Conservation (phyloP, 1,140 invertebrate species). For the Trigoniulus corallinus region DNA sequence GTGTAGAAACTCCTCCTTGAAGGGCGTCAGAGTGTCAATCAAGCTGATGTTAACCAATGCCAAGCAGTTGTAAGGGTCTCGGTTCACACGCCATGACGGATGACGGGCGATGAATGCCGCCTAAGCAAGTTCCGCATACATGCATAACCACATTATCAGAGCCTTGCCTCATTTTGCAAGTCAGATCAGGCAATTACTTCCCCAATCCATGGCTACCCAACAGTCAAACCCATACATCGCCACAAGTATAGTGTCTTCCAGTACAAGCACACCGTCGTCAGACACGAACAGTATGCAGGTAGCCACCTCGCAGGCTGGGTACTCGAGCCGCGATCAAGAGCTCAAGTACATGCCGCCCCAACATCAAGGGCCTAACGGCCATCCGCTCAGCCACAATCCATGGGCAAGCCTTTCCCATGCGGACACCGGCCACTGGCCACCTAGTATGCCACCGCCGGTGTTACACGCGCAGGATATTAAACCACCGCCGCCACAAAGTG, state of each 20-base stretch:
- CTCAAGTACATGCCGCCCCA: constrained; percentile 82
- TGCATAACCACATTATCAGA: too few relatives aligned
- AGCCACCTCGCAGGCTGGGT: constrained; percentile 34
- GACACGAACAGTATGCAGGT: constrained; percentile 16
- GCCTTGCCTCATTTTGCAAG: too few relatives aligned
- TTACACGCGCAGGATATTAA: constrained; percentile 23
- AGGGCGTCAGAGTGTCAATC: too few relatives aligned
- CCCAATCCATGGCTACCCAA: constrained; percentile 15
- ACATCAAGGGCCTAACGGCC: constrained; percentile 45
- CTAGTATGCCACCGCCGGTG: constrained; percentile 29
- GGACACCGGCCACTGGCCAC: constrained; percentile 56
- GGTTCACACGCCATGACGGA: too few relatives aligned
- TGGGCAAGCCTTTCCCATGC: constrained; percentile 58
- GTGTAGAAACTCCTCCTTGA: too few relatives aligned
- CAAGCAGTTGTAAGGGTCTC: too few relatives aligned
- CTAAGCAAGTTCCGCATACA: too few relatives aligned
- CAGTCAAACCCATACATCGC: constrained; percentile 15
- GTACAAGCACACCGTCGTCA: constrained; percentile 8
- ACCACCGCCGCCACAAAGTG: constrained; percentile 40
- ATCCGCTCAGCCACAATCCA: constrained; percentile 52
- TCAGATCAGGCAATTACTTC: too few relatives aligned
- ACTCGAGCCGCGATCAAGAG: constrained; percentile 49
- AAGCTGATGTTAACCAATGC: too few relatives aligned
- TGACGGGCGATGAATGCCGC: too few relatives aligned
- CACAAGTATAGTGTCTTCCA: constrained; percentile 10